A percentile compares a stretch with the other conserved stretches of the same genome.
Conservation (phyloP, 2,797 vertebrate genomes). For the Nyctalus aviator region DNA sequence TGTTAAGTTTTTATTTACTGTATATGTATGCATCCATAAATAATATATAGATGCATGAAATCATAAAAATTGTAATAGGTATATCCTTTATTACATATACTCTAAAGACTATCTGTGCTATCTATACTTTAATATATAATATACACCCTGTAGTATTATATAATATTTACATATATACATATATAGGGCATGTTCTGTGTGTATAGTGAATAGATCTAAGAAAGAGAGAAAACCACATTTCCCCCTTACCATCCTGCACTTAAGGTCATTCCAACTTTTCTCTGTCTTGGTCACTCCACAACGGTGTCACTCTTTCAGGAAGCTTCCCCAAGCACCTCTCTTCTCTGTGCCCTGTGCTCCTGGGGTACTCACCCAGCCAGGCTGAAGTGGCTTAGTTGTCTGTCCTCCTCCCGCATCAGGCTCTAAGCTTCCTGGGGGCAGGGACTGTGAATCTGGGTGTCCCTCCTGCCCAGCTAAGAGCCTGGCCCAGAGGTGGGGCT, state of each 20-base stretch:
- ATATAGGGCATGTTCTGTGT: background rate
- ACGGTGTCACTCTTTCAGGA: background rate
- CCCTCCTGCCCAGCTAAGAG: background rate
- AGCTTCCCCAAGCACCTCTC: background rate
- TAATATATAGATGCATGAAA: slow-evolving; percentile 10
- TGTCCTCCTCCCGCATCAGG: background rate
- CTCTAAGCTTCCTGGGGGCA: background rate
- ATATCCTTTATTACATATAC: background rate
- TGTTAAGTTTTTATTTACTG: slow-evolving; percentile 35
- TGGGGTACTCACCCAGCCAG: background rate
- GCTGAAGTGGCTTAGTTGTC: background rate
- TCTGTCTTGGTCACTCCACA: background rate
- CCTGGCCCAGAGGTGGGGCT: background rate
- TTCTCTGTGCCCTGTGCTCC: background rate
- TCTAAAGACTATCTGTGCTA: background rate
- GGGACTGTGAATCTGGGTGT: accelerated
- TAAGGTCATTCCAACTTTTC: background rate
- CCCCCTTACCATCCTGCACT: background rate
- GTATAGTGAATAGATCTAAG: background rate
- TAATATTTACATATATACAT: background rate
- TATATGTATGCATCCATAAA: background rate
- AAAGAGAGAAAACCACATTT: background rate
- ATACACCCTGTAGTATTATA: background rate
- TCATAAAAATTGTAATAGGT: background rate
- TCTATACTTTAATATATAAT: background rate